Percentiles rank a stretch among this genome's conserved stretches.
phyloP scores from a whole-genome alignment of 2,113 vertebrate genomes.

The Corvus moneduloides region DNA sequence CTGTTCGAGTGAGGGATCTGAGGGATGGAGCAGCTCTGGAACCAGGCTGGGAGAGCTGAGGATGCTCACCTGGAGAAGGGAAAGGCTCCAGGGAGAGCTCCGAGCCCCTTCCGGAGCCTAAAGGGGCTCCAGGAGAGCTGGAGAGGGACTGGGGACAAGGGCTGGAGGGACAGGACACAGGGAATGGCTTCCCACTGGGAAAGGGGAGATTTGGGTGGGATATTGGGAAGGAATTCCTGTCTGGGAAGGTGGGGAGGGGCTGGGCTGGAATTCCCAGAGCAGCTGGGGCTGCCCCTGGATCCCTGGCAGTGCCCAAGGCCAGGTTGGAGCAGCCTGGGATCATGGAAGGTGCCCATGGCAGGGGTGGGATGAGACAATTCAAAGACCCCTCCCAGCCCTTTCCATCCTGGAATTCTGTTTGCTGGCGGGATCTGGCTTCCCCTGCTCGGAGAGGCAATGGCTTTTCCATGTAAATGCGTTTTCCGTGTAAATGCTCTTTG shows the following conservation, averaged over 20 bases:
- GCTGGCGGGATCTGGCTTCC: not conserved
- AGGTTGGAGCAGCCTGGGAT: rapidly evolving
- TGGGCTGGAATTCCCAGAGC: rapidly evolving
- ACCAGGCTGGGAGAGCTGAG: not conserved
- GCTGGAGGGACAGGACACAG: not conserved
- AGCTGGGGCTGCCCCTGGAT: not conserved
- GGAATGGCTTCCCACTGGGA: not conserved
- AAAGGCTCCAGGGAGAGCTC: not conserved
- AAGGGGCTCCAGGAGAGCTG: not conserved
- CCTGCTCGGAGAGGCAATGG: not conserved
- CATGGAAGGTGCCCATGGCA: rapidly evolving
- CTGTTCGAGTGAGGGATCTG: not conserved
- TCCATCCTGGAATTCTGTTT: rapidly evolving
- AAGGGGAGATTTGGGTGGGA: rapidly evolving
- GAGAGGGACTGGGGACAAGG: not conserved
- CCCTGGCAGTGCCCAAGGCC: not conserved
- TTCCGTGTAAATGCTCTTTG: conserved; percentile 10
- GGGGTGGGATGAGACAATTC: rapidly evolving
- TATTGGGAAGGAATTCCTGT: rapidly evolving
- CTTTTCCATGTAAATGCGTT: not conserved
- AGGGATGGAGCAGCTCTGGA: not conserved
- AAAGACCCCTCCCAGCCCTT: not conserved
- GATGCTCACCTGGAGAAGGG: not conserved
- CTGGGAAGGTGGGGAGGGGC: rapidly evolving
- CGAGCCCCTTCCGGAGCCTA: not conserved